Evolutionary conservation across 2,113 vertebrate genomes (phyloP).

Genomic region (Rhea americana): DNA sequence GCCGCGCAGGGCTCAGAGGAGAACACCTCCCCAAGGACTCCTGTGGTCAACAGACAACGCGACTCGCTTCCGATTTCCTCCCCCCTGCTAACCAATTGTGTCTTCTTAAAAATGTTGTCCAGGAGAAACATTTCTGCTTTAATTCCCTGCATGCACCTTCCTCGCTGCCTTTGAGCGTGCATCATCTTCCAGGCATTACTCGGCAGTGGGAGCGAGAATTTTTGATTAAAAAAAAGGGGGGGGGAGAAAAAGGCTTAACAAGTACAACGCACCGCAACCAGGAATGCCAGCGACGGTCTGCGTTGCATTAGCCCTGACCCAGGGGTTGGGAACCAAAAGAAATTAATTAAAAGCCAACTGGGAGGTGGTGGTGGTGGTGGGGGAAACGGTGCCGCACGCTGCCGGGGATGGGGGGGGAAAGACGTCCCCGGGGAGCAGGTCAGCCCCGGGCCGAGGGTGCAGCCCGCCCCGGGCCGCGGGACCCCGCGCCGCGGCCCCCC

Average conservation of each 20-base stretch:
- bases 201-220: rapidly evolving
- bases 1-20: neutral
- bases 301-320: constrained; percentile 67
- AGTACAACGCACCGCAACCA: constrained; percentile 12
- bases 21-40: neutral
- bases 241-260: neutral
- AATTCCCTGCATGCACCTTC: constrained; percentile 19
- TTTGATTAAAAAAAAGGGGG: neutral
- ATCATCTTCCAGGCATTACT: constrained; percentile 9
- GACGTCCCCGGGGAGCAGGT: too few relatives aligned
- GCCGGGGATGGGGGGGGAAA: too few relatives aligned
- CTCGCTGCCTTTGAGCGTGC: constrained; percentile 23
- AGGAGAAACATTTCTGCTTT: constrained; percentile 26
- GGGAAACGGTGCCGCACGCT: too few relatives aligned
- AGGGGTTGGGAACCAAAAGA: constrained; percentile 57
- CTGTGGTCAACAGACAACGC: constrained; percentile 3
- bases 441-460: too few relatives aligned
- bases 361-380: neutral
- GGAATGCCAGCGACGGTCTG: constrained; percentile 48
- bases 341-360: neutral
- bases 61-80: constrained; percentile 46
- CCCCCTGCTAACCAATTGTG: neutral
- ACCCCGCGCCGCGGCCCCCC: neutral
- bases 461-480: neutral
- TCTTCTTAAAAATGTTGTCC: neutral